A percentile compares a stretch with the other conserved stretches of the same genome.
Conservation (phyloP, 2,797 vertebrate species). For the Clarias pachynema region DNA sequence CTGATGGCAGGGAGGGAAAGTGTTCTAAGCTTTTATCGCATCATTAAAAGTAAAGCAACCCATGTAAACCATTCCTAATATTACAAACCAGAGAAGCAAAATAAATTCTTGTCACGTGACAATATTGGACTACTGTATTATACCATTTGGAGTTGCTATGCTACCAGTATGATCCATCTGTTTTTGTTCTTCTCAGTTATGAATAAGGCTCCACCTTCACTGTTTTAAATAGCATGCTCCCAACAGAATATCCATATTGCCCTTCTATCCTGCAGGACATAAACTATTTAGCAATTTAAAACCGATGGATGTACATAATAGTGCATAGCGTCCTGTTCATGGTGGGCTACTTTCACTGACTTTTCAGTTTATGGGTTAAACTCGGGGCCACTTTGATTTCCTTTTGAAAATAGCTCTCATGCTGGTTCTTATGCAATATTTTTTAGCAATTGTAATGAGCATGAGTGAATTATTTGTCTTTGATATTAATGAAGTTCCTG, state of each 20-base stretch:
- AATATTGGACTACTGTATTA: background rate
- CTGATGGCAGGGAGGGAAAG: too few species aligned
- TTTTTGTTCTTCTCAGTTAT: background rate
- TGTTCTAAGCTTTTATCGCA: too few species aligned
- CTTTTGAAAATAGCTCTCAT: background rate
- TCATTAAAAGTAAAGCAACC: too few species aligned
- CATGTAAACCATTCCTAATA: background rate
- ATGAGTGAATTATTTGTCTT: background rate
- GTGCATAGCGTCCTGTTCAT: background rate
- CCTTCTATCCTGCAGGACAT: background rate
- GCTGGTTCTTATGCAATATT: background rate
- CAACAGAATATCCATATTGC: background rate
- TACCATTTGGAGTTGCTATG: background rate
- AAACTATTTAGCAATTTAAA: background rate
- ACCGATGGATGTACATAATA: background rate
- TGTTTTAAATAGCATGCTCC: constrained; percentile 4
- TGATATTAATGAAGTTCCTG: background rate
- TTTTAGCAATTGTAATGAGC: background rate
- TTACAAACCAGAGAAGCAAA: background rate
- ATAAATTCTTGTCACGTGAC: background rate
- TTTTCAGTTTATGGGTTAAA: background rate
- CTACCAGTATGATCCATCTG: constrained; percentile 5
- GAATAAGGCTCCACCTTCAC: background rate
- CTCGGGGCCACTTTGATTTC: too few species aligned
- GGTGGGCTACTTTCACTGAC: background rate